These are phyloP conservation scores for Epinotia bilunana DNA, from an alignment of 2,888 invertebrate species.

Conservation along the genomic window DNA sequence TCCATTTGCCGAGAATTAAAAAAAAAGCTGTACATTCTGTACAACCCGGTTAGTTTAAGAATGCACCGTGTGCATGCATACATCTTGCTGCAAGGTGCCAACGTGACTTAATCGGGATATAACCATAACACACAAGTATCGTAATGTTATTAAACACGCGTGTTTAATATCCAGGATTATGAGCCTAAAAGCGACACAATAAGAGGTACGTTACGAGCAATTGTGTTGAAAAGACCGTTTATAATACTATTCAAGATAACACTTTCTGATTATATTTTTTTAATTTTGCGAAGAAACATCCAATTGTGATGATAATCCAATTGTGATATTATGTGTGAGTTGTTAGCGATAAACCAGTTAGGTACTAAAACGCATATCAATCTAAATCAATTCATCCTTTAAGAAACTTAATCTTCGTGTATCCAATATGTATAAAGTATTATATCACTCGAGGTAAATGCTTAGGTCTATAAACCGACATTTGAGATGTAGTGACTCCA, in stretches of 20 bases:
- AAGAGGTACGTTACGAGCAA: too few relatives aligned
- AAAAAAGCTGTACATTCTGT: too few relatives aligned
- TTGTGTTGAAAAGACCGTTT: too few relatives aligned
- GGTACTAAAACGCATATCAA: slow-evolving; percentile 30
- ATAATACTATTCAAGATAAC: neutral
- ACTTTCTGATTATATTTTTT: neutral
- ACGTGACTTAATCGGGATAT: too few relatives aligned
- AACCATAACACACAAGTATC: too few relatives aligned
- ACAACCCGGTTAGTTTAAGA: too few relatives aligned
- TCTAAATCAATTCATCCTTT: slow-evolving; percentile 42
- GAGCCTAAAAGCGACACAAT: too few relatives aligned
- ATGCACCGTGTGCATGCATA: too few relatives aligned
- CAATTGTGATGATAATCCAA: neutral
- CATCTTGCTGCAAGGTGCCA: too few relatives aligned
- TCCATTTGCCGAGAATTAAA: too few relatives aligned
- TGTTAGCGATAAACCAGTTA: neutral
- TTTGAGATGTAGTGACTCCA: slow-evolving; percentile 48
- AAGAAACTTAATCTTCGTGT: slow-evolving; percentile 45
- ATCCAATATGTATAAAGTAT: slow-evolving; percentile 43
- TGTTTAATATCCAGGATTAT: too few relatives aligned
- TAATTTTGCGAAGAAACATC: neutral
- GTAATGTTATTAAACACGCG: too few relatives aligned
- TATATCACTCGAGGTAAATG: slow-evolving; percentile 48
- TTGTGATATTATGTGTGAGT: neutral
- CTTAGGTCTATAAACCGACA: slow-evolving; percentile 52